These are phyloP conservation scores for Lucinisca nassula DNA, from an alignment of 2,888 invertebrate genomes.

Conservation along the genomic window DNA sequence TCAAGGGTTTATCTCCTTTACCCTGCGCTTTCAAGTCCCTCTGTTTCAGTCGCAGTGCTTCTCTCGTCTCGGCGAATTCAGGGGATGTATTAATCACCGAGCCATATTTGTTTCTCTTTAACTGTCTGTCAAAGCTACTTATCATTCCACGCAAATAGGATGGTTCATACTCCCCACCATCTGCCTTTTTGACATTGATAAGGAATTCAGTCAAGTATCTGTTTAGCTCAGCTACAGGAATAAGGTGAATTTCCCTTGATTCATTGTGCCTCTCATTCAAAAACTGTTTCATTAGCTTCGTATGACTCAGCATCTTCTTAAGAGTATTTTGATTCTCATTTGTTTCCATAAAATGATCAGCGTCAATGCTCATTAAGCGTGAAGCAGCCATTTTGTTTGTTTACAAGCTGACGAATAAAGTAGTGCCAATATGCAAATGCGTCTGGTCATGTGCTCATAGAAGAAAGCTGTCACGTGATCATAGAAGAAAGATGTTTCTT, in stretches of 20 bases:
- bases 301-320: background rate
- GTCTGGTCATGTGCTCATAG: background rate
- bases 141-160: background rate
- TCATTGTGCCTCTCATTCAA: background rate
- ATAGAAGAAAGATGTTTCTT: background rate
- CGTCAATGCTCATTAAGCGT: background rate
- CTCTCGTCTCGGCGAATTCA: background rate
- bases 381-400: background rate
- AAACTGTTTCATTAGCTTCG: background rate
- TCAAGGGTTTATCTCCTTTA: conserved; percentile 14
- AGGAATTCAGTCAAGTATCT: background rate
- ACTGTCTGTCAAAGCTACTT: background rate
- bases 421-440: background rate
- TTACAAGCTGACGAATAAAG: background rate
- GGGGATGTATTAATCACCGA: background rate
- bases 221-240: background rate
- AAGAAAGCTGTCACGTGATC: too few species aligned
- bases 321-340: conserved; percentile 19
- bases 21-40: background rate
- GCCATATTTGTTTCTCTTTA: background rate
- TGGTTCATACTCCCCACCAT: background rate
- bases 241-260: background rate
- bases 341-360: background rate
- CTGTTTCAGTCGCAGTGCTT: background rate
- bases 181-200: background rate